Evolutionary conservation across 2,888 invertebrate species (phyloP).

Genomic region (Dione vanillae): DNA sequence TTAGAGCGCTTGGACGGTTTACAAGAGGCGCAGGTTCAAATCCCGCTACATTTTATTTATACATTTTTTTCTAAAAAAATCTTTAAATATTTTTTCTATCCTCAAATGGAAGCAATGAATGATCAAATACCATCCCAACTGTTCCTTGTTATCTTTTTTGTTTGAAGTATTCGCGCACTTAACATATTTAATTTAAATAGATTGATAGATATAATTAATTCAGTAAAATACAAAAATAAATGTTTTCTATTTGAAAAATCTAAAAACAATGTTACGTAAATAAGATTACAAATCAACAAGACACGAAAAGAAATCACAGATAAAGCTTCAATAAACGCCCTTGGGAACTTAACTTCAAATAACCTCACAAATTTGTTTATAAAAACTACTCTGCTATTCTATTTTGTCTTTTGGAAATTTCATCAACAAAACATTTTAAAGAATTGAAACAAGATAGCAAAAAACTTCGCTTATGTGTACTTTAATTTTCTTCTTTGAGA

Average conservation of each 20-base stretch:
- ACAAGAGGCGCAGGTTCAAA: too few species aligned
- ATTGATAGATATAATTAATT: too few species aligned
- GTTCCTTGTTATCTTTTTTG: too few species aligned
- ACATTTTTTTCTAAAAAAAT: too few species aligned
- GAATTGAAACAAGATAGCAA: slow-evolving; percentile 21
- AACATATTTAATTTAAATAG: too few species aligned
- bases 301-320: background rate
- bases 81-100: too few species aligned
- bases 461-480: slow-evolving; percentile 24
- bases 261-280: background rate
- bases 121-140: too few species aligned
- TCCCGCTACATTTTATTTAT: too few species aligned
- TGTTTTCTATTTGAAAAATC: background rate
- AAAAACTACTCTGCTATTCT: slow-evolving; percentile 4
- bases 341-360: slow-evolving; percentile 5
- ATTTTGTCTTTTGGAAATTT: slow-evolving; percentile 19
- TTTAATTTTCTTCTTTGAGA: slow-evolving; percentile 26
- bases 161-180: too few species aligned
- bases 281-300: background rate
- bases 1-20: too few species aligned
- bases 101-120: too few species aligned
- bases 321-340: background rate
- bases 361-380: background rate
- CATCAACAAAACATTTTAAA: slow-evolving; percentile 14
- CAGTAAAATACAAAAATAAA: background rate